Percentiles rank a stretch among this genome's conserved stretches.
phyloP scores from a whole-genome alignment of 2,888 invertebrate genomes.

The Arrhopalites spinosus region DNA sequence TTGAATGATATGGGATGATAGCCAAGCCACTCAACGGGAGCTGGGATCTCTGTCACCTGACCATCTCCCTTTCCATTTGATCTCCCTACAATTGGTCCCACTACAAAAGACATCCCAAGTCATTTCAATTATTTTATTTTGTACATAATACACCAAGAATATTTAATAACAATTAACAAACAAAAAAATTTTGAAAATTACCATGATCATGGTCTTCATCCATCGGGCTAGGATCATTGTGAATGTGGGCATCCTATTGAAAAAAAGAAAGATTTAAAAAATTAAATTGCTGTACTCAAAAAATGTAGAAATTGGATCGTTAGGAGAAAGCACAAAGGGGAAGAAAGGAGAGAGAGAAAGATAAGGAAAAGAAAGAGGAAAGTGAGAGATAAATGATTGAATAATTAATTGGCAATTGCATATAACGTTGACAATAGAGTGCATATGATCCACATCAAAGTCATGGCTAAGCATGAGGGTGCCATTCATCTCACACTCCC shows the following conservation, averaged over 20 bases:
- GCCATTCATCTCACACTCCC: too few species aligned
- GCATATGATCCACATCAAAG: slow-evolving; percentile 16
- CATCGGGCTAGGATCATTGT: slow-evolving; percentile 43
- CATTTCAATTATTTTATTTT: too few species aligned
- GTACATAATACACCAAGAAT: too few species aligned
- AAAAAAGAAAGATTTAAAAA: slow-evolving; percentile 6
- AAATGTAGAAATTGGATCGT: too few species aligned
- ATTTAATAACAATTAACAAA: too few species aligned
- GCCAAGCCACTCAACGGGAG: slow-evolving; percentile 69
- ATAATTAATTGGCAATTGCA: too few species aligned
- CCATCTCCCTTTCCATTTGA: slow-evolving; percentile 5
- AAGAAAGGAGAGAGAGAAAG: too few species aligned
- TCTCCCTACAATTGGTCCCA: background rate
- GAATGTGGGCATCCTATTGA: slow-evolving; percentile 46
- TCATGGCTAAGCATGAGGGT: slow-evolving; percentile 1
- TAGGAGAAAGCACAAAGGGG: too few species aligned
- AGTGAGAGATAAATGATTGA: too few species aligned
- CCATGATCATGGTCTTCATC: slow-evolving; percentile 43
- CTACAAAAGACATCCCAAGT: background rate
- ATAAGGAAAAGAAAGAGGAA: too few species aligned
- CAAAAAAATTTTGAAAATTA: background rate
- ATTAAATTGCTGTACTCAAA: background rate
- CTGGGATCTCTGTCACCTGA: slow-evolving; percentile 28
- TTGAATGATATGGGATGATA: slow-evolving; percentile 68
- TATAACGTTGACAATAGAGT: too few species aligned